Evolutionary conservation across 2,797 vertebrate genomes (phyloP).

Genomic region (Ctenopoma kingsleyae): DNA sequence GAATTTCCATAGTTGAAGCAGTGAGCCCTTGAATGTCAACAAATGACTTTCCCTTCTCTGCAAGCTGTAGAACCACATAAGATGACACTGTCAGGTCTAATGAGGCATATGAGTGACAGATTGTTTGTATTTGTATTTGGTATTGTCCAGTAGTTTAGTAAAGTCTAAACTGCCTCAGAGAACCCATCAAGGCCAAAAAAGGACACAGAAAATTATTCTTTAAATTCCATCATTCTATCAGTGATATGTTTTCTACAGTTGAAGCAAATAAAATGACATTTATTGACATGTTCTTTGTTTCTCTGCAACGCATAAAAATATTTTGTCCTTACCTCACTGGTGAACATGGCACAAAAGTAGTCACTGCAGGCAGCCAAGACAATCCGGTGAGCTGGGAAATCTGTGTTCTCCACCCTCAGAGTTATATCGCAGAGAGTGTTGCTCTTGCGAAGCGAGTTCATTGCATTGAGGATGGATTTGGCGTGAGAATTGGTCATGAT

Average conservation of each 20-base stretch:
- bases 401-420: conserved; percentile 93
- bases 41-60: conserved; percentile 97
- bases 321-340: conserved; percentile 92
- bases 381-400: conserved; percentile 96
- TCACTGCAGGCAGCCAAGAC: conserved; percentile 98
- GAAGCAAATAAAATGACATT: not conserved
- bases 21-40: conserved; percentile 98
- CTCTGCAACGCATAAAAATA: not conserved
- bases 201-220: not conserved
- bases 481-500: conserved; percentile 99
- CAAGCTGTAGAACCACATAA: conserved; percentile 84
- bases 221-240: not conserved
- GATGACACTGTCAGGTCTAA: not conserved
- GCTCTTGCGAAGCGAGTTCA: conserved; percentile 97
- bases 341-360: conserved; percentile 99
- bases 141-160: not conserved
- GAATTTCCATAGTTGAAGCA: conserved; percentile 97
- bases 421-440: conserved; percentile 98
- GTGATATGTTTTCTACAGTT: not conserved
- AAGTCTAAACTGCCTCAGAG: conserved; percentile 1
- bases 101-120: not conserved
- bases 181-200: not conserved
- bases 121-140: not conserved
- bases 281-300: not conserved
- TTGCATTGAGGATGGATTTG: conserved; percentile 98